A percentile compares a stretch with the other conserved stretches of the same genome.
phyloP scores from a whole-genome alignment of 1,140 invertebrate species.

The Trissolcus basalis region DNA sequence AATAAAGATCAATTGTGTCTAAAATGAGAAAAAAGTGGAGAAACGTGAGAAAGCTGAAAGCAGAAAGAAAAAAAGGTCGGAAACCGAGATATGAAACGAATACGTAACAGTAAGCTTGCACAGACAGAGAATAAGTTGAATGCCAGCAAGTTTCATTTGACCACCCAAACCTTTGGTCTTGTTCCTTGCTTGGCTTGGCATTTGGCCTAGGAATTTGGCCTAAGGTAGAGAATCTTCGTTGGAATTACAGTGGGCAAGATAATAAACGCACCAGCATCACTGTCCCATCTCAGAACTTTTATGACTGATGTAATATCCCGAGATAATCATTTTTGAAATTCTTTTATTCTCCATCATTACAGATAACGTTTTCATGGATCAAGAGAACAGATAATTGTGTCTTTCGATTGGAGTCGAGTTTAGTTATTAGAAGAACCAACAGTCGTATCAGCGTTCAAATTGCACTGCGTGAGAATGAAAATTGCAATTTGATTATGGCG shows the following conservation, averaged over 20 bases:
- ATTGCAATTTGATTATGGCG: constrained; percentile 34
- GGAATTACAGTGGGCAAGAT: constrained; percentile 12
- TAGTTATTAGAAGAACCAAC: too few relatives aligned
- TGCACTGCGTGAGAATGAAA: constrained; percentile 27
- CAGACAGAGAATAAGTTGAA: constrained; percentile 25
- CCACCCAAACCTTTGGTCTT: constrained; percentile 27
- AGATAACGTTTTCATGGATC: too few relatives aligned
- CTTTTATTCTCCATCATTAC: too few relatives aligned
- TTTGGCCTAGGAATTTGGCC: constrained; percentile 32
- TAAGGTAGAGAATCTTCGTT: constrained; percentile 15
- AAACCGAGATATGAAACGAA: constrained; percentile 14
- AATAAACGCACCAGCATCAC: constrained; percentile 16
- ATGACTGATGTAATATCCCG: constrained; percentile 10
- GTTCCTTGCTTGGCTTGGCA: constrained; percentile 32
- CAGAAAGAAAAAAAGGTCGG: constrained; percentile 21
- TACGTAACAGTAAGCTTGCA: constrained; percentile 13
- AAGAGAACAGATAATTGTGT: too few relatives aligned
- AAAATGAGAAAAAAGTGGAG: constrained; percentile 20
- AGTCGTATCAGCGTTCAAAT: constrained; percentile 40
- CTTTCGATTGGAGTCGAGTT: too few relatives aligned
- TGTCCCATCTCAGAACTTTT: constrained; percentile 12
- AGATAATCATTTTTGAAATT: constrained; percentile 2
- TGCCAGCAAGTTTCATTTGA: constrained; percentile 37
- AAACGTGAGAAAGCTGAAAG: constrained; percentile 14
- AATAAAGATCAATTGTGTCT: constrained; percentile 18